Evolutionary conservation across 2,888 invertebrate genomes (phyloP), one percentile per base, ranked within the genome.

Genomic region (Aleiodes testaceus): DNA sequence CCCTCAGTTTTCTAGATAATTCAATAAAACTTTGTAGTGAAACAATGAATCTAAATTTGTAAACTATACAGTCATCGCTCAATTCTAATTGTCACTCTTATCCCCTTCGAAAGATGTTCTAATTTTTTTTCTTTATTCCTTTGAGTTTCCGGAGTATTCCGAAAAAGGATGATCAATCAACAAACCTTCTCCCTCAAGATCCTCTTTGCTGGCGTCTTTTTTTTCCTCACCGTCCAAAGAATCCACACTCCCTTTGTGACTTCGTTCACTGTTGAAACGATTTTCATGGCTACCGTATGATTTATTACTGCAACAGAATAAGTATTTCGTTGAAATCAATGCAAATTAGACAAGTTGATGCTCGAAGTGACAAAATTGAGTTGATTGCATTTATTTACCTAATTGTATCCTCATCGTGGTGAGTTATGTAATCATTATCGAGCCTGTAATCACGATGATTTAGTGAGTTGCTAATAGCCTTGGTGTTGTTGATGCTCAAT

Each of bases 201-300:
- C 96, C 89, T 96, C 96, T 90, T 96, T 96, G 86, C 95, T 95
- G 68, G 93, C 94, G 81, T 96, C 96, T 78, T 95, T 93, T 88
- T 96, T 96, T 89, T 96, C 96, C 89, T 96, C 96, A 75, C 94
- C 94, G 79, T 96, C 94, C 87, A 95, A 91, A 73, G 94, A 93
- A 84, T 95, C 95, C 79, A 93, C 92, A 84, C 96, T 95, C 74
- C 95, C 95, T 89, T 95, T 96, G 87, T 96, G 96, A 89, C 96
- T 96, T 88, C 95, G 95, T 85, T 95, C 95, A 89, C 95, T 95
- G 86, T 94, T 95, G 75, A 93, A 93, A 84, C 95, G 92, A 88
- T 96, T 94, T 88, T 95, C 95, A 88, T 96, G 96, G 88, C 96
- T 96, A 82, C 96, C 96, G 85, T 96, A 96, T 66, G 96, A 96